phyloP scores from a whole-genome alignment of 2,113 vertebrate genomes.

The Heterochromis multidens region DNA sequence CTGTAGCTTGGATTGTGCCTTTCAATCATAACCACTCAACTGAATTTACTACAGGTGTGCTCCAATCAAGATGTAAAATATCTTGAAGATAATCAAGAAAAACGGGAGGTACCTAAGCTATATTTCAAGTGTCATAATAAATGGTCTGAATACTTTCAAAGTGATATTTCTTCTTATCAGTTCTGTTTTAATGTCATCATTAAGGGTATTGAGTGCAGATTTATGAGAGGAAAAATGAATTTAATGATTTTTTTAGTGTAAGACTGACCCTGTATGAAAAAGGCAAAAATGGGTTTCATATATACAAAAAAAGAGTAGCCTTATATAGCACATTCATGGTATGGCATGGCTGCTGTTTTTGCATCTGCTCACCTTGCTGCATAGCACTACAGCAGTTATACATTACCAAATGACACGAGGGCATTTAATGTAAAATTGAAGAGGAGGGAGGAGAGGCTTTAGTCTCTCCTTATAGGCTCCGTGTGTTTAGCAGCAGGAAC shows the following conservation, averaged over 20 bases:
- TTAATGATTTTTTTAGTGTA: neutral
- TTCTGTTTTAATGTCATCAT: neutral
- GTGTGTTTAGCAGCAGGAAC: conserved; percentile 23
- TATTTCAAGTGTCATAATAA: neutral
- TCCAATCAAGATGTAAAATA: neutral
- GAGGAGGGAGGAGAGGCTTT: neutral
- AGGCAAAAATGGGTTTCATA: neutral
- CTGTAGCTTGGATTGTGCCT: neutral
- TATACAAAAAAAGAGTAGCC: neutral
- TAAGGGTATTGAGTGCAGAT: neutral
- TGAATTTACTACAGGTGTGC: too few species aligned
- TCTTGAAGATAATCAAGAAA: neutral
- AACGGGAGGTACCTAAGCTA: neutral
- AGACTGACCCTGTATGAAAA: neutral
- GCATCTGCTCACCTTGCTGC: neutral
- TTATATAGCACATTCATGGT: neutral
- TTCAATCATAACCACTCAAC: neutral
- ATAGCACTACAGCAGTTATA: neutral
- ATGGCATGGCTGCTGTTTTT: neutral
- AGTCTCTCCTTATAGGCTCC: neutral
- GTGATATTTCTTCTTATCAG: neutral
- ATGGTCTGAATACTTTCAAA: neutral
- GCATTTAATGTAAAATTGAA: conserved; percentile 33
- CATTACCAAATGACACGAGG: conserved; percentile 34
- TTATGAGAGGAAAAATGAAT: neutral